Evolutionary conservation across 2,113 vertebrate species (phyloP).

Genomic region (Jaculus jaculus): DNA sequence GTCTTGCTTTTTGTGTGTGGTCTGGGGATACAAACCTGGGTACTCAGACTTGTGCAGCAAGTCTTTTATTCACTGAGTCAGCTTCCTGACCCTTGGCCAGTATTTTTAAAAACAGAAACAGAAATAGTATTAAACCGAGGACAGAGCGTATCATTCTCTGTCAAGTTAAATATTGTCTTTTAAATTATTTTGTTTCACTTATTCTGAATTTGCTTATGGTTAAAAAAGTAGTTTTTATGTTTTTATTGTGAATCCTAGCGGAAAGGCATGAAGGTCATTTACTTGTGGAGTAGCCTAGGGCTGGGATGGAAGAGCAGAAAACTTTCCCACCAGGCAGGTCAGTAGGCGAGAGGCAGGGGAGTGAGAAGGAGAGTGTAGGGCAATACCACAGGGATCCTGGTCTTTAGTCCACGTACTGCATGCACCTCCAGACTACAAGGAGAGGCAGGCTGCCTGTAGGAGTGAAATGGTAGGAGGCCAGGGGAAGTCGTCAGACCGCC

Average conservation of each 20-base stretch:
- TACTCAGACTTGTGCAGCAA: too few species aligned
- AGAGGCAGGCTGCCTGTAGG: neutral
- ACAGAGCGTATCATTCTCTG: neutral
- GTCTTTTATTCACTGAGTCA: too few species aligned
- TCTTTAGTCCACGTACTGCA: neutral
- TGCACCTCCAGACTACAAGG: fast-evolving
- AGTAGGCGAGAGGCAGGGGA: neutral
- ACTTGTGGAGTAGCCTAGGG: neutral
- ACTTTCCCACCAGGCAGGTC: neutral
- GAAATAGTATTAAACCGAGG: neutral
- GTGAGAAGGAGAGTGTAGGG: neutral
- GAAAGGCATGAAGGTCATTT: neutral
- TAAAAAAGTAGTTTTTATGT: neutral
- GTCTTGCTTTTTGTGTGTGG: too few species aligned
- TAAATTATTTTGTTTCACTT: neutral
- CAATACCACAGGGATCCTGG: neutral
- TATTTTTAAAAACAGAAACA: neutral
- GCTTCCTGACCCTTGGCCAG: neutral
- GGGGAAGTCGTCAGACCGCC: neutral
- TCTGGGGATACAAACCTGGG: too few species aligned
- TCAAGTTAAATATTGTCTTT: neutral
- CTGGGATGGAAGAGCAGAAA: neutral
- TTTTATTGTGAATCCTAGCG: neutral
- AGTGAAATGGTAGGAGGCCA: neutral
- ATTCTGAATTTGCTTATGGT: slow-evolving; percentile 15